These are phyloP conservation scores for Eudyptes chrysolophus DNA, from an alignment of 2,113 vertebrate species.

Conservation along the genomic window DNA sequence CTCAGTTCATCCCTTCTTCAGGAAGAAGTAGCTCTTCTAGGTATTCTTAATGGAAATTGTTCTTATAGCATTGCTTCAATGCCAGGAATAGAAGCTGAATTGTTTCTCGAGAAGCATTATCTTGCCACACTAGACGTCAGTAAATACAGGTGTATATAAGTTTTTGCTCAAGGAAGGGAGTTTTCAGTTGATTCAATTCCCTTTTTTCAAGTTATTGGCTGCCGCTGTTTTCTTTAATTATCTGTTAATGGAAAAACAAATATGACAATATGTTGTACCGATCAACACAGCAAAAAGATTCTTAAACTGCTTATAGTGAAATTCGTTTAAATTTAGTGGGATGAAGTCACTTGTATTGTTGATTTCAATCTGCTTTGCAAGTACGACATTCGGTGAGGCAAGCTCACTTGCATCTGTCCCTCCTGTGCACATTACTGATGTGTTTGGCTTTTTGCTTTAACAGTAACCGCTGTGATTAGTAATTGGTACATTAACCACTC, in stretches of 20 bases:
- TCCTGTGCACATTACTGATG: accelerated
- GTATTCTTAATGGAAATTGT: not conserved
- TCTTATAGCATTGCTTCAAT: not conserved
- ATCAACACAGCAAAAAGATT: not conserved
- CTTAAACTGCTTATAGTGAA: not conserved
- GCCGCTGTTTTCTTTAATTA: not conserved
- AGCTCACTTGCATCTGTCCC: not conserved
- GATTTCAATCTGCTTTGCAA: not conserved
- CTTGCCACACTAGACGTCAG: not conserved
- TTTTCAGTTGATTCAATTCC: not conserved
- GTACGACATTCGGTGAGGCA: accelerated
- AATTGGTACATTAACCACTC: not conserved
- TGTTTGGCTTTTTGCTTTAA: not conserved
- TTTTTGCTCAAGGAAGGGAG: not conserved
- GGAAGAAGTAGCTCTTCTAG: not conserved
- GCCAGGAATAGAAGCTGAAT: not conserved
- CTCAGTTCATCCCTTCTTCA: not conserved
- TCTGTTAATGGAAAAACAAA: not conserved
- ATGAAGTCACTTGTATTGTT: not conserved
- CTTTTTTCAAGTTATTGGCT: not conserved
- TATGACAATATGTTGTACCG: not conserved
- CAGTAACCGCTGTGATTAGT: not conserved
- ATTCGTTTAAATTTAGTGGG: not conserved
- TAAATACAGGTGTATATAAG: not conserved
- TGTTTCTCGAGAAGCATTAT: not conserved